These are phyloP conservation scores for Notolepis coatsorum DNA, from an alignment of 2,797 vertebrate genomes.

Conservation along the genomic window DNA sequence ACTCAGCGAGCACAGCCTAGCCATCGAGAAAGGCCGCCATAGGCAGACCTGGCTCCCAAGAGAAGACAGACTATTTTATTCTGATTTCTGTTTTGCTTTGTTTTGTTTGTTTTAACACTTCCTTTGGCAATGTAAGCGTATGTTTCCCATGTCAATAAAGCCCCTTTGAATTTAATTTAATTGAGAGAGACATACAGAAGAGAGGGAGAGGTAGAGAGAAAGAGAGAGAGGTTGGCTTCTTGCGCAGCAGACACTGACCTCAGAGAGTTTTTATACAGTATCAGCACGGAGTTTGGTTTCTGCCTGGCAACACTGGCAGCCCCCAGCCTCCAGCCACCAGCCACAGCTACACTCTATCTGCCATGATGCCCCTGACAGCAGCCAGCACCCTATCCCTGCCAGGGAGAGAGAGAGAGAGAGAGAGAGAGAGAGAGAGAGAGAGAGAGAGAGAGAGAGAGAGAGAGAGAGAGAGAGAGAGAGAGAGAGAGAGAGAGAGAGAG, in stretches of 20 bases:
- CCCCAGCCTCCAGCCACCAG: too few species aligned
- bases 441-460: neutral
- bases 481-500: neutral
- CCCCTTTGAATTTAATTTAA: too few species aligned
- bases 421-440: neutral
- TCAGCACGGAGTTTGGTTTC: conserved; percentile 37
- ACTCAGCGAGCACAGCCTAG: too few species aligned
- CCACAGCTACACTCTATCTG: too few species aligned
- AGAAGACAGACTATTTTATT: too few species aligned
- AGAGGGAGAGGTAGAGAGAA: neutral
- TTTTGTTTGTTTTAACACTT: too few species aligned
- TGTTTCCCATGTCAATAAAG: too few species aligned
- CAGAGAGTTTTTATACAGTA: conserved; percentile 24
- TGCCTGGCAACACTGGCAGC: conserved; percentile 59
- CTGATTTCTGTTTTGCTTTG: too few species aligned
- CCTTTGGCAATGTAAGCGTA: too few species aligned
- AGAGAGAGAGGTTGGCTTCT: neutral
- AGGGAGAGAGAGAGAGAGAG: conserved; percentile 16
- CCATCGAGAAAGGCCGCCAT: too few species aligned
- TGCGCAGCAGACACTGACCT: conserved; percentile 41
- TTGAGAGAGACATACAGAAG: neutral
- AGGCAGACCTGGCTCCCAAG: too few species aligned
- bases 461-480: neutral
- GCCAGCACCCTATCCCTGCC: conserved; percentile 28
- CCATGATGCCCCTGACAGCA: neutral